Evolutionary conservation across 2,888 invertebrate species (phyloP).

Genomic region (Ormyrus thymus): DNA sequence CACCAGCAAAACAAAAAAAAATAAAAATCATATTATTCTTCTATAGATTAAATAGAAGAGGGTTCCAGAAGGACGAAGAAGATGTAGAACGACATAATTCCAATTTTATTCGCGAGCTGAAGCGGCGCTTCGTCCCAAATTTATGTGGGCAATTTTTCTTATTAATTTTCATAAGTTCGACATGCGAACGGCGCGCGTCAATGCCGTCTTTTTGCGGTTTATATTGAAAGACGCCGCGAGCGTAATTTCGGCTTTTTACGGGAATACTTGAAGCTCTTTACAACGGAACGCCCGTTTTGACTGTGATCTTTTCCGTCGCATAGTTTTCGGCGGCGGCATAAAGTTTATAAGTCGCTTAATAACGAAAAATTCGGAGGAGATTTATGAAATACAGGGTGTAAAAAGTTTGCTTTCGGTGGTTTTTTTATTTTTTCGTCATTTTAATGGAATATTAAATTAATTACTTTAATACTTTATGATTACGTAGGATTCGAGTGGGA

Average conservation of each 20-base stretch:
- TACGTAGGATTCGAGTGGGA: too few species aligned
- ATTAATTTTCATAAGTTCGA: conserved; percentile 75
- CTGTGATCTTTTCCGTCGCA: neutral
- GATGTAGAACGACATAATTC: conserved; percentile 68
- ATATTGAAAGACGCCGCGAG: conserved; percentile 58
- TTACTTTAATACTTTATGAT: too few species aligned
- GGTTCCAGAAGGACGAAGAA: neutral
- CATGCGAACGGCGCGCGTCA: conserved; percentile 65
- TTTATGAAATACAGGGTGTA: neutral
- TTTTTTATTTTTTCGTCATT: neutral
- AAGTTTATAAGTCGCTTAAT: neutral
- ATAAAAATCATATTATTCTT: too few species aligned
- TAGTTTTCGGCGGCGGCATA: conserved; percentile 3
- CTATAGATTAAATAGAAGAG: too few species aligned
- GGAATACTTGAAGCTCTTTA: conserved; percentile 59
- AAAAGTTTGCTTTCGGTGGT: neutral
- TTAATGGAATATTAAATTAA: too few species aligned
- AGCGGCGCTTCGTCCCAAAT: conserved; percentile 60
- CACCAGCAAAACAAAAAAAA: too few species aligned
- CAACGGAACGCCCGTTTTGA: neutral
- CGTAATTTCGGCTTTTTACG: conserved; percentile 61
- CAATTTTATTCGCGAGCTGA: conserved; percentile 72
- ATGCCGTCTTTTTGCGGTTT: conserved; percentile 57
- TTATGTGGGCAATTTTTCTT: conserved; percentile 74
- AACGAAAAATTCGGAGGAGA: neutral